A percentile compares a stretch with the other conserved stretches of the same genome.
phyloP scores from a whole-genome alignment of 2,113 vertebrate genomes.

The Ardeotis arabs region DNA sequence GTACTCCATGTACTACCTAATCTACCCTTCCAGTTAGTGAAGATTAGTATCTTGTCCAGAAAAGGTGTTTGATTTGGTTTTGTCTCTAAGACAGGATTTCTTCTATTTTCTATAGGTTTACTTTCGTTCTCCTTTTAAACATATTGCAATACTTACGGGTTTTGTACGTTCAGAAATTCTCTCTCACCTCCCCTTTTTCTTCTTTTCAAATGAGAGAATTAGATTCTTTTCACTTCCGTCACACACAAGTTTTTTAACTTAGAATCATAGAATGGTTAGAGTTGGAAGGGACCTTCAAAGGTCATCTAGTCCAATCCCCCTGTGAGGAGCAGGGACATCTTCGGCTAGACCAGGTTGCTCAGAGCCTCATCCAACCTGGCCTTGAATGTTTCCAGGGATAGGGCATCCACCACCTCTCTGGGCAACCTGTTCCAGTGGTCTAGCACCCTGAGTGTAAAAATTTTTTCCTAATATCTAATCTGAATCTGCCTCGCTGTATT shows the following conservation, averaged over 20 bases:
- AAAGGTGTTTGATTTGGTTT: neutral
- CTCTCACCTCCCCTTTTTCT: neutral
- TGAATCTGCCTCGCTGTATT: no score
- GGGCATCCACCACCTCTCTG: no score
- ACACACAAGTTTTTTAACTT: neutral
- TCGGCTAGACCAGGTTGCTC: no score
- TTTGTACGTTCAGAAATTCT: neutral
- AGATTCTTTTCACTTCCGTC: slow-evolving; percentile 11
- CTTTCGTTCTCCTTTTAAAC: neutral
- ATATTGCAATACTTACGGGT: neutral
- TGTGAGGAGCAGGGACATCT: no score
- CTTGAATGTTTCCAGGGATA: no score
- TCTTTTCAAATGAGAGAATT: neutral
- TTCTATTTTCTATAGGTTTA: neutral
- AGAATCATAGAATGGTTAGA: no score
- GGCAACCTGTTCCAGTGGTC: no score
- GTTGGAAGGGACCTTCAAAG: no score
- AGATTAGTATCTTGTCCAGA: neutral
- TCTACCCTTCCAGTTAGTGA: neutral
- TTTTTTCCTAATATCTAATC: no score
- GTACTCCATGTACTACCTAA: neutral
- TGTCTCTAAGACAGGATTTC: neutral
- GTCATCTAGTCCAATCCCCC: no score
- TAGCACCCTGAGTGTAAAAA: no score
- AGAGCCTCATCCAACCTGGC: no score